phyloP scores from a whole-genome alignment of 2,797 vertebrate species.

The Okamejei kenojei region DNA sequence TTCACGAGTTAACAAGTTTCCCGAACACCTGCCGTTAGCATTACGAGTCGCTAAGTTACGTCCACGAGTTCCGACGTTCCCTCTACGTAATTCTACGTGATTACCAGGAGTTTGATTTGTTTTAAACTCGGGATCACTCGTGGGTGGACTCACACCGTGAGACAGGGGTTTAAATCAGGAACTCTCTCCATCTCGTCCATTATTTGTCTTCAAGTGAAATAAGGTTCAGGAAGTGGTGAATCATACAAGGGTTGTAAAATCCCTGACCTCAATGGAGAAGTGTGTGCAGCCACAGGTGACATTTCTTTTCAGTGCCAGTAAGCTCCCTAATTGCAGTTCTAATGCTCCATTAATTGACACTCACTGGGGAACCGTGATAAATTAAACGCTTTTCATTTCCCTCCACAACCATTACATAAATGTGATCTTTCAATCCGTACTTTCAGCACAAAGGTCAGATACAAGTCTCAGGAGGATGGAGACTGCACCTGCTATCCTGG shows the following conservation, averaged over 20 bases:
- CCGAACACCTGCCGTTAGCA: no score
- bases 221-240: neutral
- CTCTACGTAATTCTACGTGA: no score
- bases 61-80: no score
- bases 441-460: neutral
- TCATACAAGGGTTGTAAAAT: neutral
- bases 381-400: slow-evolving; percentile 9
- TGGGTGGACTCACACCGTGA: no score
- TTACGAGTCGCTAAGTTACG: no score
- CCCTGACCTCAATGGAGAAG: neutral
- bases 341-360: slow-evolving; percentile 2
- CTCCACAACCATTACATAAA: neutral
- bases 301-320: neutral
- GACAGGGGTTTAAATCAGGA: no score
- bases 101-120: no score
- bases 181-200: neutral
- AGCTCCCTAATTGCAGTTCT: neutral
- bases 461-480: neutral
- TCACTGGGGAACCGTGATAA: neutral
- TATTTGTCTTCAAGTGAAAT: neutral
- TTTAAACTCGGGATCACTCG: no score
- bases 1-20: no score
- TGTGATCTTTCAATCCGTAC: slow-evolving; percentile 14
- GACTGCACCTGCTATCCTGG: no score
- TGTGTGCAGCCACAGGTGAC: neutral